Conservation (phyloP, 2,113 vertebrate genomes). For the Lasiurus cinereus region DNA sequence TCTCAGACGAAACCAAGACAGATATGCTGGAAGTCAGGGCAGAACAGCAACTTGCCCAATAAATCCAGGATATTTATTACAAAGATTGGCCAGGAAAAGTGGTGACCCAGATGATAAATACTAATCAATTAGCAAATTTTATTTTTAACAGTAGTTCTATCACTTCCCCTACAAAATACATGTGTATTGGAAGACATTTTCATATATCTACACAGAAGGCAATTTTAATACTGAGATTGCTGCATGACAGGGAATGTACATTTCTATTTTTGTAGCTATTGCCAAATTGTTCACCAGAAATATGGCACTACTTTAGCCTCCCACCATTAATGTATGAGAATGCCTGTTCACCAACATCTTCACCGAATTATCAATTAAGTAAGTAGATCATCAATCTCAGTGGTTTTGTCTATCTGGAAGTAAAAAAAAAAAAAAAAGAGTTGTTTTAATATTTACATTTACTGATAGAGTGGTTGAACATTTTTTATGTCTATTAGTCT, state of each 20-base stretch:
- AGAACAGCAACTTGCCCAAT: neutral
- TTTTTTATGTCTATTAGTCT: neutral
- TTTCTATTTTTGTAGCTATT: neutral
- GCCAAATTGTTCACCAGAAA: neutral
- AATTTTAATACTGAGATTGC: neutral
- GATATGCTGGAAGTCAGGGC: neutral
- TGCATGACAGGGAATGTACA: neutral
- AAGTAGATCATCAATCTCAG: neutral
- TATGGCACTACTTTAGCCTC: neutral
- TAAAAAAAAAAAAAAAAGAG: neutral
- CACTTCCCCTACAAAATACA: neutral
- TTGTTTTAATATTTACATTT: slow-evolving; percentile 16
- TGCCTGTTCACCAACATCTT: neutral
- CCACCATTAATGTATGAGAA: neutral
- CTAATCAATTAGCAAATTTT: neutral
- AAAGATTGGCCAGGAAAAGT: neutral
- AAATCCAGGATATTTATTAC: neutral
- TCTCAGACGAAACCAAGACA: neutral
- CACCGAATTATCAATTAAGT: neutral
- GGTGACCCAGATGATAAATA: neutral
- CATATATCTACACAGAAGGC: neutral
- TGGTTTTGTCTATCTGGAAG: neutral
- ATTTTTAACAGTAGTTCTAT: neutral
- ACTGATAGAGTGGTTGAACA: neutral
- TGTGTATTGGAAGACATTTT: neutral